Conservation (phyloP, 2,797 vertebrate species). For the Heterohyrax brucei region DNA sequence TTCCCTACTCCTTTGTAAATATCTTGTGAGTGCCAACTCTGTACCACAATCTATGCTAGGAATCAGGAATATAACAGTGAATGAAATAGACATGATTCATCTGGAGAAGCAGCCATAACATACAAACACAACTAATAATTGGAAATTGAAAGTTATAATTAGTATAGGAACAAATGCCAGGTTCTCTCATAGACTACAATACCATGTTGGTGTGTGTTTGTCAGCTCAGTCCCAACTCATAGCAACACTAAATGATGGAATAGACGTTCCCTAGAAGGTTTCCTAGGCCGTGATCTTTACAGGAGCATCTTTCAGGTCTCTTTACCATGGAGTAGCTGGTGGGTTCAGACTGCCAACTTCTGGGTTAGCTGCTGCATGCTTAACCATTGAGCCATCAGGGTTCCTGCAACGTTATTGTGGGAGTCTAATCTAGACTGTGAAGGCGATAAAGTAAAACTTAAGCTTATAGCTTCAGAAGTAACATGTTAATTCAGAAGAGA, state of each 20-base stretch:
- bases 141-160: conserved; percentile 29
- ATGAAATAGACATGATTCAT: neutral
- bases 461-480: neutral
- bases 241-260: neutral
- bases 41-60: neutral
- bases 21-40: neutral
- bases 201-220: neutral
- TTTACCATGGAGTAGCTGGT: neutral
- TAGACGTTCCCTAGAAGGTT: too few species aligned
- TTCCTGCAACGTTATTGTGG: neutral
- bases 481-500: neutral
- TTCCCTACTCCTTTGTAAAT: conserved; percentile 5
- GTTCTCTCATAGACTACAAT: neutral
- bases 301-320: neutral
- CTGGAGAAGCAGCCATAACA: neutral
- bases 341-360: neutral
- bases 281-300: too few species aligned
- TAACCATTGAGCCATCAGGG: neutral
- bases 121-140: neutral
- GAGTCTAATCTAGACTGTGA: neutral
- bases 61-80: neutral
- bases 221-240: neutral
- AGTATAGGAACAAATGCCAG: neutral
- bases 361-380: too few species aligned
- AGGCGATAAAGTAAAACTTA: conserved; percentile 16